Conservation (phyloP, 2,113 vertebrate genomes). For the Antennarius striatus region DNA sequence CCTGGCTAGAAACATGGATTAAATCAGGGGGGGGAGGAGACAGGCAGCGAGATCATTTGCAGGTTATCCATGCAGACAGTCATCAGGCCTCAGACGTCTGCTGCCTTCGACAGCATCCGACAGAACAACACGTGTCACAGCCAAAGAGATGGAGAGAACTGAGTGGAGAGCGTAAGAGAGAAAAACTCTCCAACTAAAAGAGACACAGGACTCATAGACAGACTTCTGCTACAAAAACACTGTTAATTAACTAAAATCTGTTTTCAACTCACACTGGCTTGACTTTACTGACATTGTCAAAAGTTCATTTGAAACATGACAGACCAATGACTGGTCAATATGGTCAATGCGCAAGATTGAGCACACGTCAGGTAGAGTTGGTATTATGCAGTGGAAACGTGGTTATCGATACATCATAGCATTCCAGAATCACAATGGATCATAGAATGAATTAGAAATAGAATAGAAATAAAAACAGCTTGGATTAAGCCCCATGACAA, state of each 20-base stretch:
- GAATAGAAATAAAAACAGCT: no score
- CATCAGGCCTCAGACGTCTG: constrained; percentile 61
- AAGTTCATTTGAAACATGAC: no score
- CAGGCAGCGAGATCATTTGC: constrained; percentile 48
- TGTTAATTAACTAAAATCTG: not conserved
- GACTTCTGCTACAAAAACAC: constrained; percentile 22
- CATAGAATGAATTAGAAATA: no score
- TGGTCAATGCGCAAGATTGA: no score
- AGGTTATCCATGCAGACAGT: constrained; percentile 62
- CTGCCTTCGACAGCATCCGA: constrained; percentile 58
- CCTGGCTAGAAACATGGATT: constrained; percentile 15
- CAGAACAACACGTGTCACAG: constrained; percentile 43
- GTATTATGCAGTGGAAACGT: no score
- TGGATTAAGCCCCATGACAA: no score
- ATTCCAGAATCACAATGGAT: no score
- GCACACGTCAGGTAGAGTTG: no score
- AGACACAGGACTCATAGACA: constrained; percentile 38
- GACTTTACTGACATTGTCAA: no score
- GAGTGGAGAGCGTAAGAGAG: constrained; percentile 11
- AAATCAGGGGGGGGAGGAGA: constrained; percentile 30
- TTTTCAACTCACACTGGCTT: not conserved
- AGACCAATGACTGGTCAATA: no score
- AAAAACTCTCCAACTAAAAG: constrained; percentile 28
- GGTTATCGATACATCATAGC: no score
- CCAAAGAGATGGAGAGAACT: constrained; percentile 16